Evolutionary conservation across 1,140 invertebrate genomes (phyloP), one percentile per base, ranked within the genome.

Genomic region (Laodelphax striatellus): DNA sequence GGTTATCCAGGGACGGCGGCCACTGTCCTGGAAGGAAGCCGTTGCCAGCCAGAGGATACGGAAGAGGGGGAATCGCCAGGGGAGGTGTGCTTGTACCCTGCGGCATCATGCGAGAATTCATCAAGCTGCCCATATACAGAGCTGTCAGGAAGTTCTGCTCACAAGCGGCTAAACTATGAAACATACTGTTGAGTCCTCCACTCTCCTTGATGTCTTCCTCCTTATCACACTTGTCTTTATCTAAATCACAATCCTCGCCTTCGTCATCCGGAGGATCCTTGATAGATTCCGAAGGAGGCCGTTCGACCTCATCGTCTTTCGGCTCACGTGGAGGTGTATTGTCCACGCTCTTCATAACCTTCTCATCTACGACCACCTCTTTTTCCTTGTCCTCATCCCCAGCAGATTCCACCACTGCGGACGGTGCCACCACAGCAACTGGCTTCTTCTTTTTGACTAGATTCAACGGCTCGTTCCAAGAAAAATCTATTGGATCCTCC

Each of bases 71-170:
- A 16, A 28, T 16, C n/a, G 28, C 22, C 14, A 21, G n/a, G 2
- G 55, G 34, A 16, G 28, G 54, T n/a, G 34, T 34, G 22, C 24
- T 19, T 34, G 28, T n/a, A 22, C 44, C 22, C 16, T 38, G 59
- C 34, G 53, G 54, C 19, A 60, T n/a, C n/a, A 60, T 43, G 10
- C 59, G 41, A 14, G 34, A 22, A n/a, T 34, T 60, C 59, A 77
- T 72, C 19, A 81, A 65, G 53, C 79, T 79, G 64, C 79, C 81
- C 78, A 82, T 78, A 68, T 83, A 82, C 66, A 82, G 73, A 2
- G 79, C 78, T 5, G 78, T 77, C 16, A 82, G 67, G 58, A 83
- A 76, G 65, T 80, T 80, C 58, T 79, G 77, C 68, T 82, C 80
- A 38, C 71, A 67, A 11, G 67, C 65, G 17, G 74, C 74, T 58